Evolutionary conservation across 2,797 vertebrate genomes (phyloP).

Genomic region (Schizothorax lantsangensis): DNA sequence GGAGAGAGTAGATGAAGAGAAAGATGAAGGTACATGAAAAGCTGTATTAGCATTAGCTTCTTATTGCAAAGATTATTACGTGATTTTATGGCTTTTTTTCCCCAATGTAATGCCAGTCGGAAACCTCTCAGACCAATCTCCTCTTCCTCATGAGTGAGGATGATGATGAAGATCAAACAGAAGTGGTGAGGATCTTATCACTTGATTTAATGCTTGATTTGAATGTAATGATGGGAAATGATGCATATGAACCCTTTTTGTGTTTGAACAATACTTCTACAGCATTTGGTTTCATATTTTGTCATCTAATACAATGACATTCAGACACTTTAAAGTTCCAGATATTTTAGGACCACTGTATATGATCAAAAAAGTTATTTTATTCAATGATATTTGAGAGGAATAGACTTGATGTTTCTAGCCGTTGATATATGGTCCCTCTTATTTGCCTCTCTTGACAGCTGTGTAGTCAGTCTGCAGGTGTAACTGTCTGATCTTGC

Average conservation of each 20-base stretch:
- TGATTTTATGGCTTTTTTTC: neutral
- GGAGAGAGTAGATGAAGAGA: conserved; percentile 79
- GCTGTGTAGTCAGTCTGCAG: no score
- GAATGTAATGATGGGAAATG: neutral
- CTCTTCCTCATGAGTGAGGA: conserved; percentile 75
- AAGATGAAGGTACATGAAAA: conserved; percentile 64
- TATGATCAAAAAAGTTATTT: no score
- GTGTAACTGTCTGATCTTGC: no score
- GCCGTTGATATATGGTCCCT: no score
- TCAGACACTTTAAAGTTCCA: conserved; percentile 63
- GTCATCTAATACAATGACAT: no score
- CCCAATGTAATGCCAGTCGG: neutral
- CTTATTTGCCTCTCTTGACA: no score
- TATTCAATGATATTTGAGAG: no score
- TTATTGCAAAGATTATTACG: no score
- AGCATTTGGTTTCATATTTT: neutral
- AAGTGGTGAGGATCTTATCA: conserved; percentile 78
- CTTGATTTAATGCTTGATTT: neutral
- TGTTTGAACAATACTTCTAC: conserved; percentile 74
- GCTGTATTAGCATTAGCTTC: no score
- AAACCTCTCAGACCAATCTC: no score
- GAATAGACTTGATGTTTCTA: no score
- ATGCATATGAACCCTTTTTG: neutral
- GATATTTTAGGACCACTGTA: neutral
- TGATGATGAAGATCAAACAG: conserved; percentile 87